Evolutionary conservation across 2,113 vertebrate genomes (phyloP), one percentile per base, ranked within the genome.

Genomic region (Lepus americanus): DNA sequence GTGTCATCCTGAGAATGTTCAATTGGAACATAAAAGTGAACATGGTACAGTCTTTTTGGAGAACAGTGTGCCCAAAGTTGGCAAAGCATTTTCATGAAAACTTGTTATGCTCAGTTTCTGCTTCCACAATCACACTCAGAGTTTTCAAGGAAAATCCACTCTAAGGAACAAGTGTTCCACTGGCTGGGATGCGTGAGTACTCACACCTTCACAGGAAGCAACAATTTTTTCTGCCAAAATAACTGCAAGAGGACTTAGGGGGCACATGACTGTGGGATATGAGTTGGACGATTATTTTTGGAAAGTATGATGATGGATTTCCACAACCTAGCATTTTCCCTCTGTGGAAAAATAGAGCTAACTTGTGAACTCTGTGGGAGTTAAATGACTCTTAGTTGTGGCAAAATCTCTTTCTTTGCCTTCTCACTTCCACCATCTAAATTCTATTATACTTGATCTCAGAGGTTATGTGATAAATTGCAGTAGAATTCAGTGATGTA

Each of bases 101-200:
- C 87, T 90, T 95, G 27, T 17, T 61, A 4, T 81, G 66, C 51
- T 92, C 20, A 74, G 23, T 87, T 90, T 79, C 69, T 90, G n/a
- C 44, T 92, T 94, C 27, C 79, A 25, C 19, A 63, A 90, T 90
- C 66, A 87, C 36, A 92, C 49, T 90, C 76, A 92, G 20, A 90
- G 67, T 77, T 83, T 90, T 27, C 61, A 73, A 66, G 39, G 22
- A 76, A 92, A 90, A 83, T 73, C 20, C 59, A 80, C 90, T 77
- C 17, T 9, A 25, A 49, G 1, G 23, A 53, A 63, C 78, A 92
- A 78, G 87, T 74, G 29, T 0, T 51, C 7, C 20, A 3, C 6
- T 83, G 49, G 14, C 27, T 72, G 23, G 84, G 72, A 70, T 36
- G 9, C 49, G 49, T 87, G 64, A 90, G 10, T 70, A 81, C 14